Evolutionary conservation across 1,140 invertebrate genomes (phyloP), one percentile per base, ranked within the genome.

Genomic region (Drosophila sp.): DNA sequence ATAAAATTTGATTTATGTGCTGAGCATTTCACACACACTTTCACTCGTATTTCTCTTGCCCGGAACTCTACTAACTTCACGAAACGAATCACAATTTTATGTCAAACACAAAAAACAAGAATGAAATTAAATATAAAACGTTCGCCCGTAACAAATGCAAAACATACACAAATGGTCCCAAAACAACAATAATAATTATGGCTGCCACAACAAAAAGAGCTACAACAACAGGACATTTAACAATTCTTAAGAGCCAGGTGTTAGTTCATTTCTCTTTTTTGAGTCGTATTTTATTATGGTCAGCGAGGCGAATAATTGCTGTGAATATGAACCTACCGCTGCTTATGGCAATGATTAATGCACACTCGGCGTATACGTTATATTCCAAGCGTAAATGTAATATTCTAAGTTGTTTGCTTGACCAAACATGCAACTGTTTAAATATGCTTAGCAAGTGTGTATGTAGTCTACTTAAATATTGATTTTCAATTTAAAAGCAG

Each of bases 1-100:
- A 86, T 86, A 86, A 86, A 86, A 87, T 65, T 61, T 87, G 81
- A 86, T 86, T 86, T 86, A 87, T 81, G 62, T 40, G 43, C 45
- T 34, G 9, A 36, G 41, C 43, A 75, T 76, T 61, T 63, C 34
- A 63, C 53, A 71, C 58, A 71, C 66, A 63, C 66, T 70, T 69
- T 69, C 50, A 69, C 34, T 69, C 38, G 3, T 25, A 32, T 25
- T 38, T 54, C 45, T 38, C 32, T 61, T n/a, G 25, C 3, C 9
- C 45, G 6, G 7, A 11, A n/a, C 7, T 34, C 5, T 13, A 4
- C 13, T 41, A 14, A 16, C 36, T n/a, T 34, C 36, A 16, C 2
- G 5, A 46, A 38, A 53, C 36, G 51, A 74, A 50, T 74, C 57
- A 50, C 43, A 69, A 40, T 74, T 69, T 74, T 40, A 70, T 62